Evolutionary conservation across 1,140 invertebrate genomes (phyloP).

Genomic region (Pachypsylla venusta): DNA sequence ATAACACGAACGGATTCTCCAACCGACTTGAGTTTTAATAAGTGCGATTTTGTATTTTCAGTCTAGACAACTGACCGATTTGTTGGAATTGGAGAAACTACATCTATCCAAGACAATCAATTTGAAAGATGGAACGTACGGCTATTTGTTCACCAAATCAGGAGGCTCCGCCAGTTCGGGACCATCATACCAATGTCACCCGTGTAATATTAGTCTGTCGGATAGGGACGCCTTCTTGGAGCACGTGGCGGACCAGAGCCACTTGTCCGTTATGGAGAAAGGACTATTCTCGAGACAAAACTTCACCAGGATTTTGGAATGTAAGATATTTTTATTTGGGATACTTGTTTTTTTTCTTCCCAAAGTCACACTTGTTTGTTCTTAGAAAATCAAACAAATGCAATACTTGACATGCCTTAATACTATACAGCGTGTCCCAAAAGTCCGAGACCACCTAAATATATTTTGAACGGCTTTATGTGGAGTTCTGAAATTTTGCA

Average conservation of each 20-base stretch:
- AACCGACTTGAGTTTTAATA: no score
- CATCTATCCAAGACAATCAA: not conserved
- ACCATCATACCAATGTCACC: not conserved
- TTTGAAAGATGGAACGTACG: not conserved
- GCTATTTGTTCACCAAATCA: not conserved
- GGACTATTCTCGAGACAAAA: not conserved
- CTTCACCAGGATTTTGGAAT: not conserved
- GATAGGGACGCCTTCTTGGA: not conserved
- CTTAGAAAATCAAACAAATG: no score
- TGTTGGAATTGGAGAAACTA: constrained; percentile 2
- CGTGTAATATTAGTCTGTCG: not conserved
- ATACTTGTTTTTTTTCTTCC: not conserved
- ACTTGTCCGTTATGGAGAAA: not conserved
- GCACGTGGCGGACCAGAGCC: not conserved
- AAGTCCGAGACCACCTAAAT: no score
- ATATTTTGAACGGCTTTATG: no score
- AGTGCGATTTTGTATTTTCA: not conserved
- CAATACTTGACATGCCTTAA: no score
- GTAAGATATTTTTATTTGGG: not conserved
- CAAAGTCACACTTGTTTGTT: not conserved
- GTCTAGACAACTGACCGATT: not conserved
- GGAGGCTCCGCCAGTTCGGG: not conserved
- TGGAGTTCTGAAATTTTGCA: no score
- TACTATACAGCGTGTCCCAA: no score
- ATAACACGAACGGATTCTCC: no score